Evolutionary conservation across 2,888 invertebrate genomes (phyloP), one percentile per base, ranked within the genome.

Genomic region (Ecliptopera silaceata): DNA sequence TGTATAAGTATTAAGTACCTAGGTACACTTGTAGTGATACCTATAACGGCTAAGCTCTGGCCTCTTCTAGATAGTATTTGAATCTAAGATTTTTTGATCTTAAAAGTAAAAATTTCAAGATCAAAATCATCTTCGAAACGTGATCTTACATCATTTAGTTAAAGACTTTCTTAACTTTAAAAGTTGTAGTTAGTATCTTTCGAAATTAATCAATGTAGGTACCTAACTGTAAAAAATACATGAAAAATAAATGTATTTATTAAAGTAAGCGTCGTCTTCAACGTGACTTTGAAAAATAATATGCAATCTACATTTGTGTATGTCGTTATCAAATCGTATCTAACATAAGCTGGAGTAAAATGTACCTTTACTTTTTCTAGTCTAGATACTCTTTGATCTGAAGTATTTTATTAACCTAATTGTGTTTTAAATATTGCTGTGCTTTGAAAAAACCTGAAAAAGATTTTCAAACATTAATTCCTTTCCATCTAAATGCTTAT

Each of bases 121-220:
- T 51, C 39, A 54, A 44, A 50, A 56, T 42, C 36, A 8, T 26
- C 39, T 52, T 56, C 13, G 42, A 36, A 51, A 63, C 43, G 45
- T 55, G 59, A 51, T 62, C 62, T 56, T 55, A 42, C 62, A 53
- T 55, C 32, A 54, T 43, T 43, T 54, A 56, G 17, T 53, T 48
- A 43, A 52, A 48, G 56, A 43, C 20, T 55, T 53, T 57, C 50
- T 48, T 44, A 59, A 55, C 57, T 63, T 57, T 43, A 43, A 52
- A 56, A 59, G 49, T 59, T 56, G 56, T 55, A 56, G 52, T 56
- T 54, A 59, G 47, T 43, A 53, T 55, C 43, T 54, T 56, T 48
- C 29, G 5, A 13, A 42, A 26, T 18, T 46, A 41, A 53, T 58
- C 15, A 17, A 34, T 44, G 52, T 48, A 47, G n/a, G n/a, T n/a